phyloP scores from a whole-genome alignment of 1,140 invertebrate species.

The Polypedilum pembai region DNA sequence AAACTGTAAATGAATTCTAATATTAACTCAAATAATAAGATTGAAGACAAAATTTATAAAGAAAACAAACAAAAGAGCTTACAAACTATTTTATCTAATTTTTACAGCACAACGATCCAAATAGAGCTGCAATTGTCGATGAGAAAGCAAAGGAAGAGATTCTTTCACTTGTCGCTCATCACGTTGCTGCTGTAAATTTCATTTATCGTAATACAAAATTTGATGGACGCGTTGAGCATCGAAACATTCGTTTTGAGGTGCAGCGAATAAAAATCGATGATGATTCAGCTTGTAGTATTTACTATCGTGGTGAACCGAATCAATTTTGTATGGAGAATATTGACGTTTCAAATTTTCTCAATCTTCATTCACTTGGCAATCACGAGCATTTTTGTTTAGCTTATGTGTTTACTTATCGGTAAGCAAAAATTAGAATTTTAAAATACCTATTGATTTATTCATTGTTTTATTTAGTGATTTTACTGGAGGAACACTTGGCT shows the following conservation, averaged over 20 bases:
- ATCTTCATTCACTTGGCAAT: slow-evolving; percentile 92
- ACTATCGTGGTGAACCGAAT: slow-evolving; percentile 65
- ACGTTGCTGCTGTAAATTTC: slow-evolving; percentile 96
- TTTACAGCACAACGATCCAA: slow-evolving; percentile 55
- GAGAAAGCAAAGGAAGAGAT: slow-evolving; percentile 95
- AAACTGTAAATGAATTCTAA: too few species aligned
- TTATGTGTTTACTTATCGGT: slow-evolving; percentile 93
- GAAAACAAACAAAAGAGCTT: too few species aligned
- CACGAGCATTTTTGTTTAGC: slow-evolving; percentile 98
- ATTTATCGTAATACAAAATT: slow-evolving; percentile 96
- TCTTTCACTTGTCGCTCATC: slow-evolving; percentile 91
- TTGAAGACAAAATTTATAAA: too few species aligned
- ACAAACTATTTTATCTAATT: too few species aligned
- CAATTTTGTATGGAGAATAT: slow-evolving; percentile 96
- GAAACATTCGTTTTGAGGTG: slow-evolving; percentile 91
- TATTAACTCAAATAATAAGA: too few species aligned
- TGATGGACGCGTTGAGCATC: slow-evolving; percentile 74
- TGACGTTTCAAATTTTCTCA: slow-evolving; percentile 98
- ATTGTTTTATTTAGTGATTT: slow-evolving; percentile 65
- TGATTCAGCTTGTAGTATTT: slow-evolving; percentile 64
- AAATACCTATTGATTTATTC: background rate
- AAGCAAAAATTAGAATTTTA: slow-evolving; percentile 29
- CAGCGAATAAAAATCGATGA: slow-evolving; percentile 71
- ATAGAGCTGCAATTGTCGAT: slow-evolving; percentile 38
- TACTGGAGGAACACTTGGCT: slow-evolving; percentile 84